Conservation (phyloP, 2,113 vertebrate genomes). For the Cephalophus harveyi region DNA sequence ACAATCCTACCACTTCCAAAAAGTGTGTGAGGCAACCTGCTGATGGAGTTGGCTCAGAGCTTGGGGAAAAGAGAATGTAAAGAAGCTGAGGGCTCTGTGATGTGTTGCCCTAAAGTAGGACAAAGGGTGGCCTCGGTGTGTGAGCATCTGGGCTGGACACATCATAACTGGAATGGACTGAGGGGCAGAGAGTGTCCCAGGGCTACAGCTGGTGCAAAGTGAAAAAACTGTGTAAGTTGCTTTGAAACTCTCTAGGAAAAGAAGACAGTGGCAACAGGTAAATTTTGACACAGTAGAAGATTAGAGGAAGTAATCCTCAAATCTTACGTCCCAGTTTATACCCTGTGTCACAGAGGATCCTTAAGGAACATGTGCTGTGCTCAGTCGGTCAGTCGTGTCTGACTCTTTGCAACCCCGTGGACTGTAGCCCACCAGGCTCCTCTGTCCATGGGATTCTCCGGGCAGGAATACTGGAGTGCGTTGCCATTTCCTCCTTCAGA, state of each 20-base stretch:
- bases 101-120: not conserved
- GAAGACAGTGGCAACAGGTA: not conserved
- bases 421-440: not conserved
- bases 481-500: not conserved
- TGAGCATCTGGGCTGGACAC: not conserved
- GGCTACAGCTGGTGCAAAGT: not conserved
- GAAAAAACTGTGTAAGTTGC: not conserved
- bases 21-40: not conserved
- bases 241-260: not conserved
- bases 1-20: not conserved
- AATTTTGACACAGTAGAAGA: not conserved
- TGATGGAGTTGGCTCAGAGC: not conserved
- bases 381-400: rapidly evolving
- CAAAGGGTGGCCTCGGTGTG: rapidly evolving
- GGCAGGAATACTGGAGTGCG: not conserved
- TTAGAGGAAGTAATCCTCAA: not conserved
- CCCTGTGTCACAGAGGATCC: not conserved
- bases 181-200: not conserved
- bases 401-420: not conserved
- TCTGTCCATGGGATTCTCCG: not conserved
- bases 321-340: no score
- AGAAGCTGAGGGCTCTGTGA: not conserved
- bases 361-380: not conserved
- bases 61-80: not conserved
- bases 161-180: rapidly evolving